Base-by-base conservation (phyloP, 1,140 invertebrate genomes). In the Rhynchophorus ferrugineus region DNA sequence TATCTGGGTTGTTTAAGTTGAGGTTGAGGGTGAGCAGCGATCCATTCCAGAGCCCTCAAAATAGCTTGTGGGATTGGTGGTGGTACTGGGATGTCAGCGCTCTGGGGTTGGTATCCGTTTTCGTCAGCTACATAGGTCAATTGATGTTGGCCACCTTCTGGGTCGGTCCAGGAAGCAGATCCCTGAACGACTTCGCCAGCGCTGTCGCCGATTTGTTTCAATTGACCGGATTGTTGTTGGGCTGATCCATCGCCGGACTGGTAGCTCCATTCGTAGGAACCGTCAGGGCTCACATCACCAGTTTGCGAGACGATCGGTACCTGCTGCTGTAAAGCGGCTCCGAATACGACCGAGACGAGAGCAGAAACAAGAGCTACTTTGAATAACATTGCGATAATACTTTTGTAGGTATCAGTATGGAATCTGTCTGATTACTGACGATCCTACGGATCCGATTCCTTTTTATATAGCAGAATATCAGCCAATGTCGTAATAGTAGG, bases 91-190 rank as follows among this genome's bases (percentile, higher is more conserved):
- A 37, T 16, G 35, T 37, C 35, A 37, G 35, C 35, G 11, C 35
- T 37, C 34, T 37, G 35, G 13, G 35, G 35, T 52, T 82, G 77
- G n/a, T n/a, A n/a, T n/a, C n/a, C n/a, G n/a, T n/a, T n/a, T n/a
- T n/a, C n/a, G n/a, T n/a, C n/a, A n/a, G 7, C 79, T n/a, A n/a
- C n/a, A n/a, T n/a, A n/a, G n/a, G n/a, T n/a, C n/a, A n/a, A n/a
- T n/a, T n/a, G n/a, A n/a, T n/a, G n/a, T n/a, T n/a, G n/a, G n/a
- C n/a, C n/a, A n/a, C n/a, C n/a, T n/a, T n/a, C n/a, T n/a, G n/a
- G 78, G 48, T 78, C 79, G 7, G 75, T 78, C 62, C 82, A 86
- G 9, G 78, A 77, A 64, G 78, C 84, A 1, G 77, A 77, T 1
- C 82, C 82, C 16, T 70, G 64, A 56, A 80, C 77, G 1, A 80